Base-by-base conservation (phyloP, 2,888 invertebrate genomes). In the Hydroisotoma schaefferi region DNA sequence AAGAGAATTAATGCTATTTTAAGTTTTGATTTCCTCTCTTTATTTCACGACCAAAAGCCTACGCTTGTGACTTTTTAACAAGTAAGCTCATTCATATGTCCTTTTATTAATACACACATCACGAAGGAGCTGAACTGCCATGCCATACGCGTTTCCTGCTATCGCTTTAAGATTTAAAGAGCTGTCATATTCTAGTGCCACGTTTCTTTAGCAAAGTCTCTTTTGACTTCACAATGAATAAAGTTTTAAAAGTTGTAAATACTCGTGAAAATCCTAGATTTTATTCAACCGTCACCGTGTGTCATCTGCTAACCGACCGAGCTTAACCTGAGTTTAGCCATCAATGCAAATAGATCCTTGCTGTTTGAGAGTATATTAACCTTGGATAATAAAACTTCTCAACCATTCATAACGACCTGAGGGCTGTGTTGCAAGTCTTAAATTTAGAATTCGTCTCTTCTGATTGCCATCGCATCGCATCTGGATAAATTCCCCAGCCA, bases 1-100 rank as follows among this genome's bases (percentile, higher is more conserved):
- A 58, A 54, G 58, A 49, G 44, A 20, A 22, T 46, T 46, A 46
- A 46, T 46, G 8, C 22, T 20, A 46, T 46, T 46, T 46, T 46
- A 46, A 46, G 20, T 23, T 25, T 46, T 22, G 26, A 46, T 12
- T 46, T 46, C 26, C 46, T 12, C 46, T 46, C 46, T 6, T 22
- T 4, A 4, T 18, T 18, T 15, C 20, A 40, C 8, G 15, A 15
- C 8, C 8, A 15, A 8, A 33, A 33, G 8, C 33, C 33, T 33
- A 8, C 8, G 33, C n/a, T 40, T n/a, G n/a, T n/a, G n/a, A n/a
- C n/a, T n/a, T n/a, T n/a, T n/a, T n/a, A n/a, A n/a, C n/a, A n/a
- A n/a, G n/a, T n/a, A n/a, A n/a, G n/a, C n/a, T n/a, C n/a, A n/a
- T n/a, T n/a, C n/a, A n/a, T n/a, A n/a, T n/a, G n/a, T n/a, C n/a